Conservation (phyloP, 2,888 invertebrate genomes). For the Timandra comae region DNA sequence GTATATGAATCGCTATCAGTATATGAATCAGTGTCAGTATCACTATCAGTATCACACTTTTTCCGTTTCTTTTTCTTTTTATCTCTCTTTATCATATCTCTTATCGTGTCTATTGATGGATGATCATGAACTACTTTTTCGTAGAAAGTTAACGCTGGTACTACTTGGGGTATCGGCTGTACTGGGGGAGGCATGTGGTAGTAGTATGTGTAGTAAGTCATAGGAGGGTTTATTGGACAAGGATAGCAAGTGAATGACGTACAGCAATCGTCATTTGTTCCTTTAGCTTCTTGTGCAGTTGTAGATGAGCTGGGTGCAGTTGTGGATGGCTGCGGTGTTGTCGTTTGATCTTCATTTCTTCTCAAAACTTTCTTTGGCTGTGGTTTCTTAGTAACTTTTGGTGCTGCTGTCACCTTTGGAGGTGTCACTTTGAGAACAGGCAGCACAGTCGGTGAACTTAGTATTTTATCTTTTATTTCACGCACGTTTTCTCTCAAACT, state of each 20-base stretch:
- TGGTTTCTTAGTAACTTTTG: too few relatives aligned
- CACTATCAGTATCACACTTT: conserved; percentile 8
- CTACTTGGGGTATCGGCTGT: conserved; percentile 31
- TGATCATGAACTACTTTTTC: conserved; percentile 56
- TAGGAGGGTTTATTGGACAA: neutral
- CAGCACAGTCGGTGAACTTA: too few relatives aligned
- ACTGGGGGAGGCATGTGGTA: conserved; percentile 8
- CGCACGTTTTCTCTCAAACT: too few relatives aligned
- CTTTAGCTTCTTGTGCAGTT: too few relatives aligned
- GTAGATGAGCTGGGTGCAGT: neutral
- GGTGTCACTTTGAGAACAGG: too few relatives aligned
- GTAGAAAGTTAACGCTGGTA: conserved; percentile 41
- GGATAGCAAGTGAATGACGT: neutral
- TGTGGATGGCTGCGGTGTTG: neutral
- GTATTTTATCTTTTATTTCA: too few relatives aligned
- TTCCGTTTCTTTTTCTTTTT: conserved; percentile 12
- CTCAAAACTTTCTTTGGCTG: too few relatives aligned
- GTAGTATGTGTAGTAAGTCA: conserved; percentile 10
- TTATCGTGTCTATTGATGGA: conserved; percentile 42
- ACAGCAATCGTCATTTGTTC: too few relatives aligned
- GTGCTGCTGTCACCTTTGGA: too few relatives aligned
- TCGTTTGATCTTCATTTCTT: neutral
- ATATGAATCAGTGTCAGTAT: conserved; percentile 10
- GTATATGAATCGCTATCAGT: conserved; percentile 5
- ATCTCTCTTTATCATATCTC: conserved; percentile 29